Evolutionary conservation across 2,888 invertebrate species (phyloP).

Genomic region (Aricia artaxerxes): DNA sequence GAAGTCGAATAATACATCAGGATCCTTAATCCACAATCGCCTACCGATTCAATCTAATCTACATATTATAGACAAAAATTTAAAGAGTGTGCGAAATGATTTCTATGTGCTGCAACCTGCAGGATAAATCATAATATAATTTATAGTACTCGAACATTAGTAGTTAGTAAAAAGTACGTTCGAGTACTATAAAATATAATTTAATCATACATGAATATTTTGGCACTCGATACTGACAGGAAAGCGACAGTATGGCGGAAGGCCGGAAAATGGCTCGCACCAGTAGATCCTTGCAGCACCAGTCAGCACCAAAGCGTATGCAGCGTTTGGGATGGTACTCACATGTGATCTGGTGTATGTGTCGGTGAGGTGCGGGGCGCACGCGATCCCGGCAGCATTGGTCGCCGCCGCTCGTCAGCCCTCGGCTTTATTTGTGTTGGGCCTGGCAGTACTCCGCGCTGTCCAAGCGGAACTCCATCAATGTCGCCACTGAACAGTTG

Average conservation of each 20-base stretch:
- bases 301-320: neutral
- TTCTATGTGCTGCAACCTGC: too few species aligned
- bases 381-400: conserved; percentile 71
- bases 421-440: conserved; percentile 94
- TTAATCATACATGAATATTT: neutral
- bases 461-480: conserved; percentile 99
- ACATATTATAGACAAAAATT: too few species aligned
- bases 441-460: conserved; percentile 99
- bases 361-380: conserved; percentile 54
- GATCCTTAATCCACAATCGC: neutral
- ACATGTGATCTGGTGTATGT: conserved; percentile 68
- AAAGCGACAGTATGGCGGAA: neutral
- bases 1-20: neutral
- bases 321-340: conserved; percentile 32
- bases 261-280: too few species aligned
- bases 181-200: too few species aligned
- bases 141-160: too few species aligned
- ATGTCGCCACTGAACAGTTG: conserved; percentile 94
- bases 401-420: conserved; percentile 64
- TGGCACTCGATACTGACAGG: neutral
- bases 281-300: too few species aligned
- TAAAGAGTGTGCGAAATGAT: too few species aligned
- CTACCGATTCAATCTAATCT: too few species aligned
- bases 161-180: too few species aligned
- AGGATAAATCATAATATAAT: too few species aligned